Evolutionary conservation across 1,140 invertebrate genomes (phyloP).

Genomic region (Drosophila prosaltans): DNA sequence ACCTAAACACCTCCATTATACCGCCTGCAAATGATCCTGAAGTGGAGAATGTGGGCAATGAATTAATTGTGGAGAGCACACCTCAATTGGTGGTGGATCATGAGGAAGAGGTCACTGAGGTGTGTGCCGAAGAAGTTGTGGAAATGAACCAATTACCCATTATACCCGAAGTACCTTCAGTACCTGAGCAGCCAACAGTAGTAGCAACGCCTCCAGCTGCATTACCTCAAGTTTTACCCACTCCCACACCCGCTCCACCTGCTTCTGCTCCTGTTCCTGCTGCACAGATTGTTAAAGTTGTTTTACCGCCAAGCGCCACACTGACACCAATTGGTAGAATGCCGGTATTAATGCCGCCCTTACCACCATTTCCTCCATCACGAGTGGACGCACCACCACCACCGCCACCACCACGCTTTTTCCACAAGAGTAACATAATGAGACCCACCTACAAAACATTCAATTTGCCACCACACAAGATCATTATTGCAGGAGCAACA

Average conservation of each 20-base stretch:
- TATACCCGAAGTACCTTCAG: constrained; percentile 21
- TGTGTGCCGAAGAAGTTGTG: constrained; percentile 61
- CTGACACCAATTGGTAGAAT: constrained; percentile 52
- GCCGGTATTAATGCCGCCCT: constrained; percentile 57
- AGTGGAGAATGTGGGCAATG: constrained; percentile 59
- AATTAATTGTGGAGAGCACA: constrained; percentile 65
- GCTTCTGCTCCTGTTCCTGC: not conserved
- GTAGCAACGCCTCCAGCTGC: not conserved
- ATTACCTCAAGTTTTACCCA: constrained; percentile 35
- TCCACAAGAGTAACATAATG: constrained; percentile 20
- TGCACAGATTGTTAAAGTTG: constrained; percentile 60
- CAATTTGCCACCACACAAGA: constrained; percentile 66
- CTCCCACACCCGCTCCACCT: not conserved
- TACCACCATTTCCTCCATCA: constrained; percentile 57
- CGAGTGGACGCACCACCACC: constrained; percentile 50
- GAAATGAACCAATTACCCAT: constrained; percentile 43
- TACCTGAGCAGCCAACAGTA: constrained; percentile 14
- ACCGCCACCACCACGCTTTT: constrained; percentile 51
- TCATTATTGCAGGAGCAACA: constrained; percentile 55
- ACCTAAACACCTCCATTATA: constrained; percentile 24
- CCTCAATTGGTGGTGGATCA: constrained; percentile 73
- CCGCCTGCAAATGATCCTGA: constrained; percentile 32
- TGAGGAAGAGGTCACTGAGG: constrained; percentile 70
- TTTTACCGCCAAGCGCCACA: constrained; percentile 45
- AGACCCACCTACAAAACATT: constrained; percentile 73